phyloP scores from a whole-genome alignment of 2,888 invertebrate genomes.

The Chelonus formosanus region DNA sequence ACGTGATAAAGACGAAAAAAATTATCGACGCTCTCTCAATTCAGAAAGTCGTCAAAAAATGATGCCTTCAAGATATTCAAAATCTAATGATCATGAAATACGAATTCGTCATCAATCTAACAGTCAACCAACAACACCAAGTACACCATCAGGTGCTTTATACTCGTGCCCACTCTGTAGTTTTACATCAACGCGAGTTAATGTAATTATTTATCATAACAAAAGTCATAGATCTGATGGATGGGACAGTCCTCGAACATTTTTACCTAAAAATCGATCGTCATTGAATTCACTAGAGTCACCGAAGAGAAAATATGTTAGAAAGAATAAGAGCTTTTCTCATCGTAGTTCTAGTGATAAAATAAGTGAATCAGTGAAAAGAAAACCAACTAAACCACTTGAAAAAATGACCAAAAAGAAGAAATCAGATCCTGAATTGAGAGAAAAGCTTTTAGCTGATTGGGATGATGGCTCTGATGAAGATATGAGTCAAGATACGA shows the following conservation, averaged over 20 bases:
- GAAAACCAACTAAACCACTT: constrained; percentile 53
- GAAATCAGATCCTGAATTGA: constrained; percentile 73
- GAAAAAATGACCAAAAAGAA: constrained; percentile 64
- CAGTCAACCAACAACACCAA: constrained; percentile 49
- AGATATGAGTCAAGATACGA: constrained; percentile 55
- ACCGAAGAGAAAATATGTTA: constrained; percentile 63
- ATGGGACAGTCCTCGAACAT: constrained; percentile 41
- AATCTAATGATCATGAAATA: constrained; percentile 70
- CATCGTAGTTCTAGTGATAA: constrained; percentile 59
- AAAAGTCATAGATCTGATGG: constrained; percentile 73
- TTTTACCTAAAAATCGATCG: constrained; percentile 45
- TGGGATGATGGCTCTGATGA: constrained; percentile 77
- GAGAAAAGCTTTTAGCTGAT: constrained; percentile 77
- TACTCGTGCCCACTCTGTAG: constrained; percentile 74
- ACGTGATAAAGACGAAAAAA: constrained; percentile 48
- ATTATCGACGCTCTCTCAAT: constrained; percentile 34
- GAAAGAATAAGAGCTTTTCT: constrained; percentile 61
- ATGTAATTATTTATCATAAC: constrained; percentile 78
- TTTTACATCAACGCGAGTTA: constrained; percentile 75
- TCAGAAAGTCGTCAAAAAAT: constrained; percentile 55
- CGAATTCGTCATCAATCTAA: constrained; percentile 69
- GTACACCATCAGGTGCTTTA: constrained; percentile 14
- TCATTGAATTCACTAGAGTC: constrained; percentile 38
- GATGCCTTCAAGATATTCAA: constrained; percentile 67
- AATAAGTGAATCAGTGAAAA: constrained; percentile 52